Evolutionary conservation across 92 coral and sea anemone genomes (phyloP).

Genomic region (Ricordea florida): DNA sequence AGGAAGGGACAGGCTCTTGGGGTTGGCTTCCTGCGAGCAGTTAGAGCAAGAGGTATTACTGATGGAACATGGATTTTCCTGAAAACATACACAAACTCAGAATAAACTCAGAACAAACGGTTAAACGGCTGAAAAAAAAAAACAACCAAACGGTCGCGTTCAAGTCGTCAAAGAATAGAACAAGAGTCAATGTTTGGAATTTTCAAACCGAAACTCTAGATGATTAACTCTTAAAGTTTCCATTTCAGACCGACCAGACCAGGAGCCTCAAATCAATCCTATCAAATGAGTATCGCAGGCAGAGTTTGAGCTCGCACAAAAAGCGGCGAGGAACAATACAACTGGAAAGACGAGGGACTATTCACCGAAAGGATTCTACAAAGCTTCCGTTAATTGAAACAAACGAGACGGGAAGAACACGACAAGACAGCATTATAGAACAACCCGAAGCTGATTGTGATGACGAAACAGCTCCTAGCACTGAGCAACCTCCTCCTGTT

Average conservation of each 20-base stretch:
- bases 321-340: constrained; percentile 54
- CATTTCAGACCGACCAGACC: neutral
- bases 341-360: constrained; percentile 48
- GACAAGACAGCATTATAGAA: neutral
- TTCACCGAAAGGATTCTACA: constrained; percentile 15
- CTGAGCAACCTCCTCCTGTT: constrained; percentile 9
- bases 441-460: neutral
- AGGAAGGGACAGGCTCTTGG: no score
- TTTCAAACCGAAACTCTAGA: no score
- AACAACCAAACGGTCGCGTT: no score
- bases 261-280: neutral
- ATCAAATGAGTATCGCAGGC: constrained; percentile 24
- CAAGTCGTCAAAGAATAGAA: no score
- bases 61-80: no score
- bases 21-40: no score
- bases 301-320: constrained; percentile 11
- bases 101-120: no score
- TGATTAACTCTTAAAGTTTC: no score
- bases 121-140: no score
- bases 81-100: no score
- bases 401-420: neutral
- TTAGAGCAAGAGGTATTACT: no score
- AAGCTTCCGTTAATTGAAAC: neutral
- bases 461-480: neutral
- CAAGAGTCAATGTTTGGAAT: no score